Base-by-base conservation (phyloP, 2,888 invertebrate species). In the Meganola albula region DNA sequence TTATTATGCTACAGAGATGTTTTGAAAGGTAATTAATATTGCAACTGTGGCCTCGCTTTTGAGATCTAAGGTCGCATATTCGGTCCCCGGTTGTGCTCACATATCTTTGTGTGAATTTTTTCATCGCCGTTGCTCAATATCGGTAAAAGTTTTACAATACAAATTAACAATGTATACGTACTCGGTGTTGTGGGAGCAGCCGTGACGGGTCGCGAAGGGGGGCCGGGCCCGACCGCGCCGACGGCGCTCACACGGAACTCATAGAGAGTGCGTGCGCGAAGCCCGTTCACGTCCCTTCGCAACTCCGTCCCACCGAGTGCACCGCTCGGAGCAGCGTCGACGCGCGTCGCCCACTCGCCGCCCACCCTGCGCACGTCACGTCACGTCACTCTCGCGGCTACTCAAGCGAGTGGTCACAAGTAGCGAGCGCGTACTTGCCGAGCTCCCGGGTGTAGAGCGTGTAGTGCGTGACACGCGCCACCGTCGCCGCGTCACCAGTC, bases 191-290 rank as follows among this genome's bases (percentile, higher is more conserved):
- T 44, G 69, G 88, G 48, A 73, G 51, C 88, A 55, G 90, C 90
- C 10, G 87, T 79, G 27, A 90, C 89, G 26, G 88, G 85, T 4
- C 87, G 77, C 30, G 90, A 89, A 23, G 89, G 73, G 34, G 90
- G 87, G 0, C 91, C 90, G 61, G 91, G 91, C 12, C 93, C 72
- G 27, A 65, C 64, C 44, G 92, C 92, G 8, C 92, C 54, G 21
- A 58, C 54, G 48, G 91, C 94, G 23, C 93, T 91, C 35, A 94
- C 92, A 91, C 94, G 93, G 75, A 95, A 93, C 74, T 93, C 92
- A 74, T 95, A 94, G 45, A 90, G 87, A 52, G 91, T 90, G 63
- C 90, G 88, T 59, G 90, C 90, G 37, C 89, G 88, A 55, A 94
- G 83, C 34, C 91, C 89, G 31, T 90, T 85, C 44, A 91, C 89